Evolutionary conservation across 2,888 invertebrate genomes (phyloP).

Genomic region (Nymphalis polychloros): DNA sequence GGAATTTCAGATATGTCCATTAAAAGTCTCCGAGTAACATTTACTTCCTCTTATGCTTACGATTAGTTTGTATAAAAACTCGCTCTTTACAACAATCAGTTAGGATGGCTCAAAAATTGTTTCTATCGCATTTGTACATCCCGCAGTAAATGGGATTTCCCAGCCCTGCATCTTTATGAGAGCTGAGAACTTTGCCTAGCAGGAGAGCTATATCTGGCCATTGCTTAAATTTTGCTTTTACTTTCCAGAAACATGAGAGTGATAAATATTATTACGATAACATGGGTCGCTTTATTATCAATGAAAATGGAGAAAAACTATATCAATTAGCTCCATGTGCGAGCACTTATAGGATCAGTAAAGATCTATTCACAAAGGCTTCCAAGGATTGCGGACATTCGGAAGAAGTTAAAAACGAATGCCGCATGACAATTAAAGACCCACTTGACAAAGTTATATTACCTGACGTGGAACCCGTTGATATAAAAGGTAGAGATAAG

Average conservation of each 20-base stretch:
- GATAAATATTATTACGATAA: conserved; percentile 56
- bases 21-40: too few species aligned
- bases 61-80: too few species aligned
- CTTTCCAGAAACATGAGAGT: conserved; percentile 45
- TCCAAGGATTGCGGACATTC: conserved; percentile 60
- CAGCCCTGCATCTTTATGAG: too few species aligned
- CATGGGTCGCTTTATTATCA: conserved; percentile 54
- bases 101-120: too few species aligned
- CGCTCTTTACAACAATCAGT: too few species aligned
- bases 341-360: conserved; percentile 53
- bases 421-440: conserved; percentile 49
- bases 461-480: conserved; percentile 46
- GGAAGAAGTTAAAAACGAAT: conserved; percentile 43
- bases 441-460: conserved; percentile 45
- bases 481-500: conserved; percentile 46
- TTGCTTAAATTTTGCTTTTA: not conserved
- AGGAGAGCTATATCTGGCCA: too few species aligned
- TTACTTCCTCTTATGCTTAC: too few species aligned
- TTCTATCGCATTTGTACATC: too few species aligned
- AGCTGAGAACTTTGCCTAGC: too few species aligned
- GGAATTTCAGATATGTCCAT: too few species aligned
- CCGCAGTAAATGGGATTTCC: too few species aligned
- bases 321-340: conserved; percentile 61
- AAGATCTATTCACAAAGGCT: conserved; percentile 47
- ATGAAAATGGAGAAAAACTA: conserved; percentile 49